A percentile compares a stretch with the other conserved stretches of the same genome.
phyloP scores from a whole-genome alignment of 2,797 vertebrate genomes.

The Pipistrellus kuhlii region DNA sequence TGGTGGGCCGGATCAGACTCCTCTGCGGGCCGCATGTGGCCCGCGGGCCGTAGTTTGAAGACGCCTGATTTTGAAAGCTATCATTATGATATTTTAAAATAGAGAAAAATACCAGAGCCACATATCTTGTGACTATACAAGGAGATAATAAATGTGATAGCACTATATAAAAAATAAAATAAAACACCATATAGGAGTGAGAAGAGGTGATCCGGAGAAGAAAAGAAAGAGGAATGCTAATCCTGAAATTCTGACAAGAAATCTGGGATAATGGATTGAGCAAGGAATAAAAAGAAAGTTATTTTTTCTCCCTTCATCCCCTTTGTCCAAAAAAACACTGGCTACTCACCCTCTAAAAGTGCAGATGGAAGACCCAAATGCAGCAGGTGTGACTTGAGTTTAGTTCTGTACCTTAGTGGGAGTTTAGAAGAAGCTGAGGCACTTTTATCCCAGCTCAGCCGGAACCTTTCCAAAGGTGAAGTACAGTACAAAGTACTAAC shows the following conservation, averaged over 20 bases:
- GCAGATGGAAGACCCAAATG: neutral
- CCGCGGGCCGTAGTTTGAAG: too few relatives aligned
- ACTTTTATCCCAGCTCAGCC: neutral
- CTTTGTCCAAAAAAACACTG: neutral
- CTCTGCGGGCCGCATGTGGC: too few relatives aligned
- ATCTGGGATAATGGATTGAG: neutral
- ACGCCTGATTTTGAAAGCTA: too few relatives aligned
- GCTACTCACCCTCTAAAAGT: neutral
- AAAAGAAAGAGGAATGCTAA: neutral
- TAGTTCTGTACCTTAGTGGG: neutral
- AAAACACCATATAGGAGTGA: neutral
- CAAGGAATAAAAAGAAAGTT: neutral
- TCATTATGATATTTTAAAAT: neutral
- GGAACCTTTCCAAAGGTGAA: neutral
- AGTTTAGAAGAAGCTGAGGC: neutral
- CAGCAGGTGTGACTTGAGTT: neutral
- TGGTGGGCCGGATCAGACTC: too few relatives aligned
- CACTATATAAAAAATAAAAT: neutral
- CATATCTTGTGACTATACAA: conserved; percentile 15
- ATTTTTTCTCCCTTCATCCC: neutral
- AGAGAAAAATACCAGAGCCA: neutral
- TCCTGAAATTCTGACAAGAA: conserved; percentile 2
- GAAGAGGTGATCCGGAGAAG: neutral
- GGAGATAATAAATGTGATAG: neutral
- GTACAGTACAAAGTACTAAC: neutral